Base-by-base conservation (phyloP, 30 jellyfish, hydroid and myxozoan genomes). In the Mastigias papua region DNA sequence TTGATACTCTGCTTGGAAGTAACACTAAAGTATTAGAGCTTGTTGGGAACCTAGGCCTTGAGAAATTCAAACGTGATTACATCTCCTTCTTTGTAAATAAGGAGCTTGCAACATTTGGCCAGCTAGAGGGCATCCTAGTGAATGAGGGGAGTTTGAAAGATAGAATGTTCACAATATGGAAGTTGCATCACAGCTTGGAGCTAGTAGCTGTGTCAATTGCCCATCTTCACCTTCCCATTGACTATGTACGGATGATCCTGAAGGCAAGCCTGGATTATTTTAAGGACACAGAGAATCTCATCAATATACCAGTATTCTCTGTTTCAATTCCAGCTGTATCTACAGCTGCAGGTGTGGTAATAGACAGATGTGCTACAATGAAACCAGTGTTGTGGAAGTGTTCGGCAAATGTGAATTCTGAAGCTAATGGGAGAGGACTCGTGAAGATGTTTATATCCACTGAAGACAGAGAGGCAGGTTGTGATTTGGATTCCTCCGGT, bases 101-200 rank as follows among this genome's bases (percentile, higher is more conserved):
- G 68, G 96, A 87, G 29, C 70, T 87, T 46, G 91, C 96, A 22
- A 87, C 96, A 25, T 78, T 73, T 35, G 88, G 88, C 54, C 96
- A 87, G 91, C 60, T 87, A 31, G 91, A 87, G 72, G 87, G 85
- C 7, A 42, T 76, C 16, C 31, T 87, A 30, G 26, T n/a, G 27
- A 28, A 77, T 9, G 89, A 57, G n/a, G 26, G 16, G 27, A 15
- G 69, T 0, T 28, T 76, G 23, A 48, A 77, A 63, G 82, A 78
- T 30, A 68, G 84, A 22, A 73, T 87, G 89, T 23, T 48, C 15
- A 73, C 30, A 9, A 48, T 87, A 6, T 69, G 80, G 90, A 87
- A 87, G 87, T 34, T 87, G 26, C 96, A 87, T 50, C 84, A 87
- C 34, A 9, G 79, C 51, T 69, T 87, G n/a, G 96, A 87, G 81